Conservation (phyloP, 2,797 vertebrate genomes). For the Xiphophorus birchmanni region DNA sequence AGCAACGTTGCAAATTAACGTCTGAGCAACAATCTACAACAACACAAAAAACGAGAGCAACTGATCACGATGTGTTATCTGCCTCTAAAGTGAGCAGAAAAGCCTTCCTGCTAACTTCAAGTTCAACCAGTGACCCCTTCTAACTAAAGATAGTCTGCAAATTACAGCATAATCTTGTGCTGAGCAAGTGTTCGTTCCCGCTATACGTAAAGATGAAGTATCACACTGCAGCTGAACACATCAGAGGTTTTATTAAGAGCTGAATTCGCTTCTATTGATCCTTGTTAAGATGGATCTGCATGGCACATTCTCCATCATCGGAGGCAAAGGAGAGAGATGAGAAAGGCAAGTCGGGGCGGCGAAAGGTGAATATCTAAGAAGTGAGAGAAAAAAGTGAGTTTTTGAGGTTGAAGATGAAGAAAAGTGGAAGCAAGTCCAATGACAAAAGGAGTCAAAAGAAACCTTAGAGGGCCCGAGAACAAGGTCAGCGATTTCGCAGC, state of each 20-base stretch:
- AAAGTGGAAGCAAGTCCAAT: constrained; percentile 43
- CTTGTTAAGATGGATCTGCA: constrained; percentile 76
- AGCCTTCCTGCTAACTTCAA: neutral
- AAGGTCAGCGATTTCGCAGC: constrained; percentile 86
- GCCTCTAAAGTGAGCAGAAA: neutral
- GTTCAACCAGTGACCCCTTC: neutral
- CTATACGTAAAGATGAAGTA: constrained; percentile 60
- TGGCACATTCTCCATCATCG: constrained; percentile 37
- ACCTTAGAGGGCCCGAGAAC: constrained; percentile 45
- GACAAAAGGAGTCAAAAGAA: constrained; percentile 47
- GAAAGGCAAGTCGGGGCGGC: constrained; percentile 33
- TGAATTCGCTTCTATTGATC: constrained; percentile 84
- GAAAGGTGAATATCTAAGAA: constrained; percentile 53
- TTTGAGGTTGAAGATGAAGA: constrained; percentile 38
- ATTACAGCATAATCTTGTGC: constrained; percentile 46
- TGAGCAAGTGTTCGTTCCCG: constrained; percentile 45
- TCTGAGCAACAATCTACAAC: neutral
- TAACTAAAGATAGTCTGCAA: constrained; percentile 39
- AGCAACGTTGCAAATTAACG: neutral
- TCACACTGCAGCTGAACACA: constrained; percentile 57
- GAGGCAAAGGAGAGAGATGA: constrained; percentile 30
- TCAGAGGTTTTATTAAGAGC: constrained; percentile 77
- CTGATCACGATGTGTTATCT: too few relatives aligned
- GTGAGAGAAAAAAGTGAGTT: constrained; percentile 23
- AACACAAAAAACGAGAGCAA: neutral